Evolutionary conservation across 1,140 invertebrate species (phyloP).

Genomic region (Asbolus verrucosus): DNA sequence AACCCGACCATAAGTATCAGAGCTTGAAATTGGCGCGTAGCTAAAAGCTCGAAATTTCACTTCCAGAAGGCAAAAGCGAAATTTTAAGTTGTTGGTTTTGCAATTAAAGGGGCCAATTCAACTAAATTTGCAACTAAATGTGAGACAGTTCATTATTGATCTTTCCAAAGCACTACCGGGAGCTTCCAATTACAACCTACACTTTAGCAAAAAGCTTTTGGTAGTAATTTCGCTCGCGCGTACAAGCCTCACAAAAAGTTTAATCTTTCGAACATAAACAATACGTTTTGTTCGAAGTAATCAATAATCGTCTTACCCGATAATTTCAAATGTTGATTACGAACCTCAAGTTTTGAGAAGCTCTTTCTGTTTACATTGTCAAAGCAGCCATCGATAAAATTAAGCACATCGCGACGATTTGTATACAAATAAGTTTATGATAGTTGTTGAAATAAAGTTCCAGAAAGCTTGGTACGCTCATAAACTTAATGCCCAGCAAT

Average conservation of each 20-base stretch:
- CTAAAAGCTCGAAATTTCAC: constrained; percentile 2
- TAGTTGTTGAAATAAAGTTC: constrained; percentile 1
- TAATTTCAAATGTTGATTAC: background rate
- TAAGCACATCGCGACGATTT: background rate
- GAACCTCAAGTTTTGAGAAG: background rate
- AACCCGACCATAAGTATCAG: constrained; percentile 2
- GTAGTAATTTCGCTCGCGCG: constrained; percentile 4
- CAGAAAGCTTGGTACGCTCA: constrained; percentile 14
- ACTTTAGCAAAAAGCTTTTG: constrained; percentile 18
- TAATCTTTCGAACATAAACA: background rate
- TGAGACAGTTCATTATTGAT: constrained; percentile 29
- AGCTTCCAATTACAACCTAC: constrained; percentile 24
- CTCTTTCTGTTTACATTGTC: background rate
- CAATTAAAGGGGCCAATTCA: constrained; percentile 35
- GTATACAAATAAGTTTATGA: constrained; percentile 1
- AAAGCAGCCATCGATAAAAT: no score
- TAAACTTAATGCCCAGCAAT: constrained; percentile 26
- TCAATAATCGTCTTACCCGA: background rate
- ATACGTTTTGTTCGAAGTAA: background rate
- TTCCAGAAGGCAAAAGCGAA: constrained; percentile 11
- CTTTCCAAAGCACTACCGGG: constrained; percentile 19
- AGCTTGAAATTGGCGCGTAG: constrained; percentile 2
- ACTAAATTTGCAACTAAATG: constrained; percentile 31
- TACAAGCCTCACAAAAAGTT: background rate
- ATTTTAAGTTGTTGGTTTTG: constrained; percentile 33